Evolutionary conservation across 35 echinoderm and acorn worm species (phyloP).

Genomic region (Ptychodera flava): DNA sequence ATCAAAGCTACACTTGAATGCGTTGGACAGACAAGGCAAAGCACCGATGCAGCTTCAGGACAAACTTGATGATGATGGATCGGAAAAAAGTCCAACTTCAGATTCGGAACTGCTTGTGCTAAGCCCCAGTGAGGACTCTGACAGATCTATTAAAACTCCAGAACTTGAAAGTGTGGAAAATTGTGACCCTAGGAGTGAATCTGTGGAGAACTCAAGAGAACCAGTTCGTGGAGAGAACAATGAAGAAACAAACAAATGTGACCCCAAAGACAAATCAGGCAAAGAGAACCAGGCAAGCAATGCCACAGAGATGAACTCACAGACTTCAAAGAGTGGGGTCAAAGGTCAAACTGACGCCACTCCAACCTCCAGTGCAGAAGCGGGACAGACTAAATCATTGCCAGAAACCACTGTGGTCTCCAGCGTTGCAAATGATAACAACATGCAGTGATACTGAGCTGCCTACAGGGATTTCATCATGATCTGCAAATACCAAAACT

Average conservation of each 20-base stretch:
- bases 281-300: neutral
- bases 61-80: conserved; percentile 12
- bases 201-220: neutral
- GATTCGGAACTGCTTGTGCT: neutral
- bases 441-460: too few species aligned
- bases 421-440: too few species aligned
- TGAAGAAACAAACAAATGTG: neutral
- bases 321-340: neutral
- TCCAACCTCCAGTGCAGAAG: too few species aligned
- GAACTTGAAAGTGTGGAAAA: neutral
- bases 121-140: neutral
- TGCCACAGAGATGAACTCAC: neutral
- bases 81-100: neutral
- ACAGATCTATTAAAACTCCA: neutral
- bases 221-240: neutral
- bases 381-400: too few species aligned
- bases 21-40: conserved; percentile 77
- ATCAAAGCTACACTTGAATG: conserved; percentile 79
- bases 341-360: neutral
- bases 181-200: neutral
- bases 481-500: too few species aligned
- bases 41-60: conserved; percentile 49
- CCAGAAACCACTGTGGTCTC: too few species aligned
- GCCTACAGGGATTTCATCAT: too few species aligned
- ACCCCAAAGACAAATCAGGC: neutral